A percentile compares a stretch with the other conserved stretches of the same genome.
Conservation (phyloP, 1,140 invertebrate species). For the Bombus ignitus region DNA sequence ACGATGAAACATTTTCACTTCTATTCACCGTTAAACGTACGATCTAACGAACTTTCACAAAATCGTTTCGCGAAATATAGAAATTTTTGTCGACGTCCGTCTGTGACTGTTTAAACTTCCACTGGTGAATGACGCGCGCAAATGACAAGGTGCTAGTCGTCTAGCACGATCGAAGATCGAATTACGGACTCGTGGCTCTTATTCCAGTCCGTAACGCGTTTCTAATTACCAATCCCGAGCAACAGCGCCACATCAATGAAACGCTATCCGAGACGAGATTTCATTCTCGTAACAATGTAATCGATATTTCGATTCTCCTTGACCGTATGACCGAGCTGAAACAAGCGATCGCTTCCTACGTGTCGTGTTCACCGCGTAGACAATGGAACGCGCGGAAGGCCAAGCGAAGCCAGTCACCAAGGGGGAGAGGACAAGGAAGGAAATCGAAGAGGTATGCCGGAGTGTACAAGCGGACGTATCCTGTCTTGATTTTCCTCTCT, state of each 20-base stretch:
- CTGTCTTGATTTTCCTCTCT: background rate
- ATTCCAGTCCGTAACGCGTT: background rate
- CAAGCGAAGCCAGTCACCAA: background rate
- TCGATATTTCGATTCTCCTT: slow-evolving; percentile 49
- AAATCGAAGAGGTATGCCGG: background rate
- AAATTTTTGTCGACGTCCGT: no score
- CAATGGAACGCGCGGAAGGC: slow-evolving; percentile 39
- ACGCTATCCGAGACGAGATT: slow-evolving; percentile 23
- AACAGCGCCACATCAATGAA: slow-evolving; percentile 20
- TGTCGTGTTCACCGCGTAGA: slow-evolving; percentile 18
- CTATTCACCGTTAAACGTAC: background rate
- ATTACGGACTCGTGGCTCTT: background rate
- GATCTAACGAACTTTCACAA: background rate
- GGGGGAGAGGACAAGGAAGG: slow-evolving; percentile 2
- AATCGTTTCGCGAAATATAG: background rate
- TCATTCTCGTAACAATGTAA: slow-evolving; percentile 44
- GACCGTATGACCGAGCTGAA: slow-evolving; percentile 48
- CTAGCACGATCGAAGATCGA: background rate
- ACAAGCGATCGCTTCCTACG: slow-evolving; percentile 44
- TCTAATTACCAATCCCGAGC: slow-evolving; percentile 19
- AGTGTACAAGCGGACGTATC: background rate
- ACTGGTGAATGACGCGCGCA: background rate
- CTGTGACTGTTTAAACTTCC: background rate
- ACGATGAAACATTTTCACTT: background rate
- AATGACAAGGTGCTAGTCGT: background rate